A percentile compares a stretch with the other conserved stretches of the same genome.
phyloP scores from a whole-genome alignment of 2,797 vertebrate species.

The Megalops cyprinoides region DNA sequence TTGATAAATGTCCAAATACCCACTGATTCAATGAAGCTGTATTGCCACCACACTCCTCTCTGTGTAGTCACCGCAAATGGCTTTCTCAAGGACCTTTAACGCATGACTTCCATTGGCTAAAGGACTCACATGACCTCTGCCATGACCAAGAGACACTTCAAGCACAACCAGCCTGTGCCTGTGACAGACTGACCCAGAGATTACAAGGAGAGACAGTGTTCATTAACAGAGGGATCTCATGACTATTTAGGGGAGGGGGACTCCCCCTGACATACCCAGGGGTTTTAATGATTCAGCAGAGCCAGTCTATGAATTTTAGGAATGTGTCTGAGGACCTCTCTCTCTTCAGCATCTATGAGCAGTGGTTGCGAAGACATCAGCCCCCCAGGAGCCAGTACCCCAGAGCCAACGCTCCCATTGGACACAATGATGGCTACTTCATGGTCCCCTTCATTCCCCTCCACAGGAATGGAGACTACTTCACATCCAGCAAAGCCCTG shows the following conservation, averaged over 20 bases:
- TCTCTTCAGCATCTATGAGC: constrained; percentile 85
- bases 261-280: neutral
- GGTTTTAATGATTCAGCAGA: neutral
- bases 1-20: neutral
- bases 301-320: no score
- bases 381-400: constrained; percentile 83
- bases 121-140: neutral
- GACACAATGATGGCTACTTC: constrained; percentile 87
- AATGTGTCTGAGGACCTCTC: neutral
- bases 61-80: no score
- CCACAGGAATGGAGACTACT: constrained; percentile 86
- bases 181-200: neutral
- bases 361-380: constrained; percentile 86
- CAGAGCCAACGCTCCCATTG: constrained; percentile 85
- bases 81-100: no score
- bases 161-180: neutral
- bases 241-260: neutral
- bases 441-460: constrained; percentile 94
- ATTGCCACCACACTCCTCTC: no score
- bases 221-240: neutral
- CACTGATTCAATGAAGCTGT: neutral
- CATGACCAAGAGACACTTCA: neutral
- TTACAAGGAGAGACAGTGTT: neutral
- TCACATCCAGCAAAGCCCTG: constrained; percentile 84
- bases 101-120: neutral